Base-by-base conservation (phyloP, 2,888 invertebrate species). In the Zaprionus bogoriensis region DNA sequence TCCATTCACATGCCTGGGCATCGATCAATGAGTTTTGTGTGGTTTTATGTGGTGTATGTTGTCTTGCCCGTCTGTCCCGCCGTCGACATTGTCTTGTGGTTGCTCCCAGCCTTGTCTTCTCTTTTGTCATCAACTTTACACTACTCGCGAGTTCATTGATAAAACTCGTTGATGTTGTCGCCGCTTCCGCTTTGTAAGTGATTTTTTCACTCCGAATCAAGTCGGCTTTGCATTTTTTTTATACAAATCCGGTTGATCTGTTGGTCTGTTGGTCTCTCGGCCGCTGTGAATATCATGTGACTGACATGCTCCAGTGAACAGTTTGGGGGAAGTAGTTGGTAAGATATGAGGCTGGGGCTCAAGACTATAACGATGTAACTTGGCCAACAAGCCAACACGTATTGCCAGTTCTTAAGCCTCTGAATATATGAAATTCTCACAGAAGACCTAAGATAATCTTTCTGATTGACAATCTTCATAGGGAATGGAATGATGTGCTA, bases 171-270 rank as follows among this genome's bases (percentile, higher is more conserved):
- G n/a, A n/a, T n/a, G 65, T 65, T 51, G 69, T 53, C 61, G 70
- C 62, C 86, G 71, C 66, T 80, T 80, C 80, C 80, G 85, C 86
- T 85, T 67, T 68, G 74, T 70, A 79, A 80, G 76, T 76, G 76
- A 70, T 80, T 85, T 85, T 82, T 78, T 50, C 12, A 20, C 53
- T 39, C 28, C 28, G 14, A 42, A n/a, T 58, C 41, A n/a, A n/a
- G 50, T 23, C 45, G 44, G 64, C 52, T 39, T 54, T 55, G 23
- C 57, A 52, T 53, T 58, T 46, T 36, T 44, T 30, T 14, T 71
- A 61, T 57, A 51, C 58, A 66, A 78, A 78, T 85, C 82, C 82
- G 85, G 85, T 46, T 19, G n/a, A 20, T 28, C 23, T 20, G 23
- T 42, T 22, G 41, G 12, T 42, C 23, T 14, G 1, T 50, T 41